phyloP scores from a whole-genome alignment of 1,140 invertebrate species.

The Armadillidium nasatum region DNA sequence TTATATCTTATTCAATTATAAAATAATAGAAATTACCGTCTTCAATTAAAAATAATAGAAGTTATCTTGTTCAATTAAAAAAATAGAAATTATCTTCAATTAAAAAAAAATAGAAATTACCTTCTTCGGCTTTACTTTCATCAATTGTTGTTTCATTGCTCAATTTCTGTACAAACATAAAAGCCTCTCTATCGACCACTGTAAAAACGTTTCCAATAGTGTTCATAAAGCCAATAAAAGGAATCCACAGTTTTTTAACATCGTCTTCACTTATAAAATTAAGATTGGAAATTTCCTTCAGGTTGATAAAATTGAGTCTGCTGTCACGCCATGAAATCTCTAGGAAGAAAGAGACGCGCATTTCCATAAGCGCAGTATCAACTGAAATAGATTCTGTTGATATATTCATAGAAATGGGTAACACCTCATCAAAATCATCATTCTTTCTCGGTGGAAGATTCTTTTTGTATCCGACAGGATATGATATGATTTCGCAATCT shows the following conservation, averaged over 20 bases:
- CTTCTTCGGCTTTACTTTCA: no score
- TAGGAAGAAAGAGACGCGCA: slow-evolving; percentile 30
- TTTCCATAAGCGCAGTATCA: slow-evolving; percentile 30
- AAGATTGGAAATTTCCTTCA: slow-evolving; percentile 28
- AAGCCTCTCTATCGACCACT: no score
- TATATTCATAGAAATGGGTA: slow-evolving; percentile 18
- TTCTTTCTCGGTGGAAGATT: slow-evolving; percentile 30
- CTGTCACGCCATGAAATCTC: slow-evolving; percentile 35
- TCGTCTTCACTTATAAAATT: slow-evolving; percentile 23
- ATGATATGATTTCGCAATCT: slow-evolving; percentile 51
- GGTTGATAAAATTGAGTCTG: slow-evolving; percentile 30
- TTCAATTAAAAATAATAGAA: no score
- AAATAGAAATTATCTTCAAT: no score
- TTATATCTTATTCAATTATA: no score
- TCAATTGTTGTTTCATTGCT: no score
- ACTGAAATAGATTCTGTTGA: slow-evolving; percentile 27
- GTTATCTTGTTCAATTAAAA: no score
- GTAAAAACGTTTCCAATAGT: slow-evolving; percentile 27
- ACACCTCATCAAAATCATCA: not conserved
- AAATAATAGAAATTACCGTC: no score
- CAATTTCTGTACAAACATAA: no score
- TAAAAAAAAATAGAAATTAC: no score
- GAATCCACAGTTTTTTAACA: slow-evolving; percentile 30
- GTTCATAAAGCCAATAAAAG: slow-evolving; percentile 29
- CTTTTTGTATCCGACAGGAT: slow-evolving; percentile 29